These are phyloP conservation scores for Aphrocallistes beatrix DNA, from an alignment of 37 sponge, comb jelly and placozoan species.

Conservation along the genomic window DNA sequence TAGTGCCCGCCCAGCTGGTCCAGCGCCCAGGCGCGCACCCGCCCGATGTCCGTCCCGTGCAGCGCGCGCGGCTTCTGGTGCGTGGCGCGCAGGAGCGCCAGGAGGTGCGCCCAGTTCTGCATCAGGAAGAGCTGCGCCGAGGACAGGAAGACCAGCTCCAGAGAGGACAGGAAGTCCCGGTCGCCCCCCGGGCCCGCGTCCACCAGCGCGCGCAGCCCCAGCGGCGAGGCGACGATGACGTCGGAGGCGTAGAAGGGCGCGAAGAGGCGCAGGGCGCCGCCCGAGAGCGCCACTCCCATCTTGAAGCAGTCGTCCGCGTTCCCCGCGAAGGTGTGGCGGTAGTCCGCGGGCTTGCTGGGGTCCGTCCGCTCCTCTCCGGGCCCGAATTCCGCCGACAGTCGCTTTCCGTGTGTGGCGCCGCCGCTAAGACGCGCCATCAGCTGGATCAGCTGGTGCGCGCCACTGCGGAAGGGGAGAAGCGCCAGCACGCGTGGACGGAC, in stretches of 20 bases:
- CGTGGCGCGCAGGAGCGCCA: neutral
- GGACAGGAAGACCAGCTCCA: constrained; percentile 77
- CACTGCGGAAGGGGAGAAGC: constrained; percentile 80
- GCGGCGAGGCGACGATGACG: constrained; percentile 88
- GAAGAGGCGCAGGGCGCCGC: constrained; percentile 63
- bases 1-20: constrained; percentile 63
- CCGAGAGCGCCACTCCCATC: constrained; percentile 60
- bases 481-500: constrained; percentile 86
- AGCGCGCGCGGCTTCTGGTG: constrained; percentile 57
- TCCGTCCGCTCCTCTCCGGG: neutral
- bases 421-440: neutral
- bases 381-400: neutral
- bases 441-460: constrained; percentile 45
- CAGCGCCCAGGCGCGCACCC: constrained; percentile 67
- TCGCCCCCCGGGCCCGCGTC: constrained; percentile 41
- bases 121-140: constrained; percentile 89
- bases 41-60: constrained; percentile 71
- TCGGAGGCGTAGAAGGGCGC: constrained; percentile 84
- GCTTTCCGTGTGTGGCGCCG: neutral
- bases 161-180: constrained; percentile 90
- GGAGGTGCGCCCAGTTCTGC: constrained; percentile 95
- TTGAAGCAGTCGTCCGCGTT: constrained; percentile 94
- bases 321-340: constrained; percentile 60
- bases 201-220: constrained; percentile 73
- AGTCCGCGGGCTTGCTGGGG: constrained; percentile 32